Evolutionary conservation across 2,113 vertebrate genomes (phyloP), one percentile per base, ranked within the genome.

Genomic region (Canis aureus): DNA sequence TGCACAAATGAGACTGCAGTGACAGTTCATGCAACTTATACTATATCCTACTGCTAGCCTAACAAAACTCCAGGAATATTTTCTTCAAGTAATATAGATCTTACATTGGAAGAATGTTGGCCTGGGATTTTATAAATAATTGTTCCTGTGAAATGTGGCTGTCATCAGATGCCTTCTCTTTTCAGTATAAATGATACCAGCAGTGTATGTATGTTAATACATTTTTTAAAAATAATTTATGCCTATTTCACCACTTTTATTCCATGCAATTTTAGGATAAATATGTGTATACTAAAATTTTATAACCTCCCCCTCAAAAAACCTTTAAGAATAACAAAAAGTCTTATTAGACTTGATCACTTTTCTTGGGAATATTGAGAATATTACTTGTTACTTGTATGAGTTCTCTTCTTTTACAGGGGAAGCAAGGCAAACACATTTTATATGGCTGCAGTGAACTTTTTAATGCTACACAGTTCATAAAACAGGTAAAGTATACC

Each of bases 361-460:
- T 94, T 35, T 71, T 69, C 67, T 51, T 82, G 27, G 29, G 35
- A 91, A 59, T 74, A 91, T 2, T 82, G 64, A 91, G 89, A 81
- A 19, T 83, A 25, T 92, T 66, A 79, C 76, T 86, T 90, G 22
- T 82, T 92, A 35, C 38, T 69, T 89, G 10, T 8, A n/a, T 95
- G 51, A 93, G 12, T 92, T 95, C 20, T 92, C 19, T 95, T 71
- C 93, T 94, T 84, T 97, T 89, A 79, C 95, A 99, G 99, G 98
- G 99, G 25, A 99, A 99, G 97, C 99, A 99, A 98, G 99, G 99
- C 62, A 99, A 99, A 98, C 99, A 99, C 83, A 98, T 99, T 53
- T 98, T 99, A 80, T 99, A 99, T 94, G 99, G 99, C 97, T 99
- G 99, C 99, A 99, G 99, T 98, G 99, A 99, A 97, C 99, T 99